These are phyloP conservation scores for Sardina pilchardus DNA, from an alignment of 2,113 vertebrate genomes.

Conservation along the genomic window DNA sequence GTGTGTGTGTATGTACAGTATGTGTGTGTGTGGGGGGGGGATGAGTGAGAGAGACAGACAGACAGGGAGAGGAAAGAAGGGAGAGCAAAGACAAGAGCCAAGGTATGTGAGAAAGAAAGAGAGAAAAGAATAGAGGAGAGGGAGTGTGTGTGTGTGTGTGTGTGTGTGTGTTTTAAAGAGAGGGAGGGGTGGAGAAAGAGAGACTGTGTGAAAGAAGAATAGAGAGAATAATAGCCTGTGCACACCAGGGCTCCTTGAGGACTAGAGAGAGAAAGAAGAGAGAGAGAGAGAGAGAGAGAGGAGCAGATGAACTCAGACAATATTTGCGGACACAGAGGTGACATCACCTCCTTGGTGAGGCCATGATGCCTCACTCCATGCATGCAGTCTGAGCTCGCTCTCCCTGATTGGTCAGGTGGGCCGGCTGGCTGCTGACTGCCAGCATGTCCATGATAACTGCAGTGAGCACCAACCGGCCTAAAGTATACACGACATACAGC, in stretches of 20 bases:
- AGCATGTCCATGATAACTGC: neutral
- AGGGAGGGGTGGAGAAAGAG: neutral
- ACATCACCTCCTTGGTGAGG: neutral
- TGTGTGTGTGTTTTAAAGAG: neutral
- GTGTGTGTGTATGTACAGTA: no score
- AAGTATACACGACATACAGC: no score
- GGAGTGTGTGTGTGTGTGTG: neutral
- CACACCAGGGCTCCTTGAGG: neutral
- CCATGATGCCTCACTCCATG: neutral
- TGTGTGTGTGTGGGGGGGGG: constrained; percentile 41
- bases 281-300: neutral
- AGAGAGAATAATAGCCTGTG: neutral
- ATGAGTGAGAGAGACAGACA: constrained; percentile 10
- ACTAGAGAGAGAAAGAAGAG: neutral
- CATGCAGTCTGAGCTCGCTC: neutral
- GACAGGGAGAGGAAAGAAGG: neutral
- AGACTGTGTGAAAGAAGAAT: neutral
- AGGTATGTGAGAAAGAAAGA: neutral
- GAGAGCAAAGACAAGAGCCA: neutral
- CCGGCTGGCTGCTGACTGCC: neutral
- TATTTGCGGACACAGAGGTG: neutral
- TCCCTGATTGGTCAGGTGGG: neutral
- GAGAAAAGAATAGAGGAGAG: neutral
- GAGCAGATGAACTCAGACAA: constrained; percentile 25
- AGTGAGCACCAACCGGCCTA: no score